A percentile compares a stretch with the other conserved stretches of the same genome.
These are phyloP conservation scores for Hydrozoanthus tunicans DNA, from an alignment of 64 coral and sea anemone species.

Conservation along the genomic window DNA sequence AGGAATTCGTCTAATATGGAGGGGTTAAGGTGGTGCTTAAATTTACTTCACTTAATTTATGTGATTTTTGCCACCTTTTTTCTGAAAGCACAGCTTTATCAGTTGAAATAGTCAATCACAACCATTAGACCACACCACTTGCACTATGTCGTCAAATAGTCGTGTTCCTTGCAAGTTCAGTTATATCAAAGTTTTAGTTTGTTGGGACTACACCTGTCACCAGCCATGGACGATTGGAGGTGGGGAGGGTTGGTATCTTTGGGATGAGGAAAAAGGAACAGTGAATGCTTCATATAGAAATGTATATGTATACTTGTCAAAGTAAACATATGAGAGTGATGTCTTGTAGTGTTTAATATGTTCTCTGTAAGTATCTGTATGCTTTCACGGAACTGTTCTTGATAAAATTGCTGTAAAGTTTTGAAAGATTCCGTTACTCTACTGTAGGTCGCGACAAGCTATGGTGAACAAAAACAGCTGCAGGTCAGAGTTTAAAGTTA, in stretches of 20 bases:
- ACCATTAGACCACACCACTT: too few relatives aligned
- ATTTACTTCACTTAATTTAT: too few relatives aligned
- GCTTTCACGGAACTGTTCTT: background rate
- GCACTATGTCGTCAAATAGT: too few relatives aligned
- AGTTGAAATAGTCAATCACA: too few relatives aligned
- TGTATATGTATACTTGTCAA: too few relatives aligned
- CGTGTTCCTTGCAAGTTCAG: background rate
- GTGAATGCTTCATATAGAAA: too few relatives aligned
- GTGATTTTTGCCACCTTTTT: too few relatives aligned
- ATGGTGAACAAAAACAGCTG: constrained; percentile 55
- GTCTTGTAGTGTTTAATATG: background rate
- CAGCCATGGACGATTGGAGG: background rate
- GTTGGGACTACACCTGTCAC: constrained; percentile 36
- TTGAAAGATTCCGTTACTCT: background rate
- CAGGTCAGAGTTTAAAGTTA: constrained; percentile 33
- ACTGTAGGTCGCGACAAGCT: constrained; percentile 38
- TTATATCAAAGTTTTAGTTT: background rate
- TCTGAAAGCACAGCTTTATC: too few relatives aligned
- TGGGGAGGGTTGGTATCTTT: background rate
- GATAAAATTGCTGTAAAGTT: constrained; percentile 1
- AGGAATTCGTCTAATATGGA: too few relatives aligned
- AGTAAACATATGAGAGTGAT: too few relatives aligned
- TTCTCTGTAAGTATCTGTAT: background rate
- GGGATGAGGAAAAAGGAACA: too few relatives aligned
- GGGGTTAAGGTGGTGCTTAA: too few relatives aligned